These are phyloP conservation scores for Pecten maximus DNA, from an alignment of 2,888 invertebrate genomes.

Conservation along the genomic window DNA sequence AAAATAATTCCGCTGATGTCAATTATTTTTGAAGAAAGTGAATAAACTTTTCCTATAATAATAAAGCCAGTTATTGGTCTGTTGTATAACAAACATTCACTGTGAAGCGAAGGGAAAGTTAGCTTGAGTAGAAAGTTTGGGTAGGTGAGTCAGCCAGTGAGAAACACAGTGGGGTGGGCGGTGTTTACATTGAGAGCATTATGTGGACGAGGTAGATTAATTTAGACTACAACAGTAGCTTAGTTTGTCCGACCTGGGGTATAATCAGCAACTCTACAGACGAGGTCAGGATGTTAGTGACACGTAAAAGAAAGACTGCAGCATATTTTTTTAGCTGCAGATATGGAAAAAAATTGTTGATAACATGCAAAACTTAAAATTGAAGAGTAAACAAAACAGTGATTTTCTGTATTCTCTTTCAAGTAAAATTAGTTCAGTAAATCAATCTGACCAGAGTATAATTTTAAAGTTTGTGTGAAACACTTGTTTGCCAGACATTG, in stretches of 20 bases:
- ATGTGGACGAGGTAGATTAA: not conserved
- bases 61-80: not conserved
- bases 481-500: not conserved
- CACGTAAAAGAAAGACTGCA: not conserved
- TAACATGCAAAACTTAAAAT: not conserved
- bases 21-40: too few species aligned
- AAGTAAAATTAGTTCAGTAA: too few species aligned
- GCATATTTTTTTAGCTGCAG: not conserved
- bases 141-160: slow-evolving; percentile 4
- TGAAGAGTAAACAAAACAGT: too few species aligned
- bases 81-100: not conserved
- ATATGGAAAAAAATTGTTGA: not conserved
- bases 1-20: too few species aligned
- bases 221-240: slow-evolving; percentile 16
- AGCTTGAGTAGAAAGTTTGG: slow-evolving; percentile 14
- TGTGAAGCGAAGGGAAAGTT: not conserved
- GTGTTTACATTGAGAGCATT: slow-evolving; percentile 24
- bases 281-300: not conserved
- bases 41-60: not conserved
- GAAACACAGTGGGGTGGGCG: slow-evolving; percentile 1
- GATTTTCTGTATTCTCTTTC: too few species aligned
- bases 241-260: not conserved
- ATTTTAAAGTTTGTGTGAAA: not conserved
- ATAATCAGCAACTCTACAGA: not conserved
- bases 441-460: not conserved